These are phyloP conservation scores for Thryonomys swinderianus DNA, from an alignment of 2,113 vertebrate species.

Conservation along the genomic window DNA sequence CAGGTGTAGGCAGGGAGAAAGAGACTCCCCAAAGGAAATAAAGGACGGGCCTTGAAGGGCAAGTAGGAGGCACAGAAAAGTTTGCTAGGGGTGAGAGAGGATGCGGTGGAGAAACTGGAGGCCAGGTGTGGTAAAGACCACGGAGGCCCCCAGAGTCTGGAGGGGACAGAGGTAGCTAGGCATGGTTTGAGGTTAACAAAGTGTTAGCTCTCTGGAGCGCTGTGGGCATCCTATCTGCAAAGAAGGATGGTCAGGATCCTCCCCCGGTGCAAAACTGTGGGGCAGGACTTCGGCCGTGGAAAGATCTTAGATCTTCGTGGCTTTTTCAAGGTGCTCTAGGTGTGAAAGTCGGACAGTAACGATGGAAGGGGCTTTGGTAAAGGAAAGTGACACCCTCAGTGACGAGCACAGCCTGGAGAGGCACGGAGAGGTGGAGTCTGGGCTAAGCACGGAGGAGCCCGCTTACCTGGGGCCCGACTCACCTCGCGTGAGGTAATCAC, in stretches of 20 bases:
- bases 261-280: background rate
- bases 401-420: background rate
- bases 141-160: background rate
- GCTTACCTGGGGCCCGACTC: background rate
- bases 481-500: background rate
- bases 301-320: background rate
- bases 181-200: background rate
- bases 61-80: background rate
- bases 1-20: background rate
- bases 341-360: background rate
- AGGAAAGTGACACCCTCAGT: background rate
- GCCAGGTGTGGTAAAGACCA: too few species aligned
- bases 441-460: background rate
- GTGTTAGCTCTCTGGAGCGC: background rate
- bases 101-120: background rate
- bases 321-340: background rate
- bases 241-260: background rate
- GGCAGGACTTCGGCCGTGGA: background rate
- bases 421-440: background rate
- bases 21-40: background rate
- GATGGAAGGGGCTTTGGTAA: background rate
- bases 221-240: background rate
- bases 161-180: too few species aligned
- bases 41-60: background rate
- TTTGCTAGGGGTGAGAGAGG: background rate